Evolutionary conservation across 2,888 invertebrate genomes (phyloP).

Genomic region (Cotesia congregata): DNA sequence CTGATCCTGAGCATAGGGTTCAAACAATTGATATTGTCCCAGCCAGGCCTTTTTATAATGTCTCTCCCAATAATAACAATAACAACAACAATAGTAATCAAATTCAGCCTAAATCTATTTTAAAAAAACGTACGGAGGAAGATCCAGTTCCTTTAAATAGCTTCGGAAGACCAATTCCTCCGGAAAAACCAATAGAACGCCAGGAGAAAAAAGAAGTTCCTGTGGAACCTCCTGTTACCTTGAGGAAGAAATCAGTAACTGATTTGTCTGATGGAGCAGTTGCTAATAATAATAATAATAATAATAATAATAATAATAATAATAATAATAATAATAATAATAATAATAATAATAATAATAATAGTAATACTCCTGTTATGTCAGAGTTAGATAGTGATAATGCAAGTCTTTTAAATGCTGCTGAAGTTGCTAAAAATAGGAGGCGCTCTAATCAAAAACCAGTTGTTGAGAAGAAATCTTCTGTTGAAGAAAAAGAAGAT

Average conservation of each 20-base stretch:
- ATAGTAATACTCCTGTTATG: conserved; percentile 44
- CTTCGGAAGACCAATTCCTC: conserved; percentile 63
- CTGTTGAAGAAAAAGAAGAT: conserved; percentile 60
- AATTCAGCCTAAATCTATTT: conserved; percentile 81
- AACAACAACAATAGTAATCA: conserved; percentile 72
- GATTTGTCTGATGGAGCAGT: conserved; percentile 58
- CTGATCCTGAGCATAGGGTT: conserved; percentile 42
- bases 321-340: too few relatives aligned
- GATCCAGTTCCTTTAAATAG: conserved; percentile 58
- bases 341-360: neutral
- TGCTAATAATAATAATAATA: conserved; percentile 32
- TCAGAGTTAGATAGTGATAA: conserved; percentile 65
- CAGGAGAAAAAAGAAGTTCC: conserved; percentile 8
- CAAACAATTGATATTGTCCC: conserved; percentile 32
- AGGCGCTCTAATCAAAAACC: conserved; percentile 60
- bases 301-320: too few relatives aligned
- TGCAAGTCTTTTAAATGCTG: conserved; percentile 65
- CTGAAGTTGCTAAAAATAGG: conserved; percentile 66
- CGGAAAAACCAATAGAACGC: conserved; percentile 59
- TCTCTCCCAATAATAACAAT: conserved; percentile 72
- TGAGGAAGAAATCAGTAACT: conserved; percentile 60
- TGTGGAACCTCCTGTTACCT: conserved; percentile 58
- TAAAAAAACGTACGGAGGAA: conserved; percentile 74
- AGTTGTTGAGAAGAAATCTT: conserved; percentile 45
- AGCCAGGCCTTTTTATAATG: conserved; percentile 34